Evolutionary conservation across 2,888 invertebrate genomes (phyloP).

Genomic region (Mythimna loreyi): DNA sequence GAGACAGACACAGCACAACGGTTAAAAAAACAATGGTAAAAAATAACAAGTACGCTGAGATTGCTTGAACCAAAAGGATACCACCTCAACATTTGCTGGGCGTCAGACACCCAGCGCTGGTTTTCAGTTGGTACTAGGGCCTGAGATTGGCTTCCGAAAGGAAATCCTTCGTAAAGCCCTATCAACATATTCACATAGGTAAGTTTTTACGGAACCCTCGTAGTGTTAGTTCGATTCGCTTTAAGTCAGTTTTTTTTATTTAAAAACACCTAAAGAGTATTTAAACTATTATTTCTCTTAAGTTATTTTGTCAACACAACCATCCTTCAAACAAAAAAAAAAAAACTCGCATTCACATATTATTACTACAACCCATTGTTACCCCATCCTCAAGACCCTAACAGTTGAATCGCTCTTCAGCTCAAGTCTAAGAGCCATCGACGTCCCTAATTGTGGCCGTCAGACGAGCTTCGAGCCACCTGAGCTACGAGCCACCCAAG

Average conservation of each 20-base stretch:
- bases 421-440: constrained; percentile 50
- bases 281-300: not conserved
- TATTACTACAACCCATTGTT: constrained; percentile 29
- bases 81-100: no score
- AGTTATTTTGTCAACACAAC: not conserved
- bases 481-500: constrained; percentile 39
- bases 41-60: no score
- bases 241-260: constrained; percentile 13
- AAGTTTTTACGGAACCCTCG: not conserved
- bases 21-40: no score
- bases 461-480: constrained; percentile 49
- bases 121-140: no score
- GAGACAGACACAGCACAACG: no score
- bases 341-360: constrained; percentile 10
- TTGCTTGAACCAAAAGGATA: no score
- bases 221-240: not conserved
- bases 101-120: no score
- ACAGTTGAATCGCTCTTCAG: constrained; percentile 56
- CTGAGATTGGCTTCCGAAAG: no score
- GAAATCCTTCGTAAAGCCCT: no score
- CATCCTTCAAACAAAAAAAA: not conserved
- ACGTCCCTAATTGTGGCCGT: constrained; percentile 58
- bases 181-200: no score
- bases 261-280: not conserved
- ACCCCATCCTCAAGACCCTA: constrained; percentile 39